Evolutionary conservation across 2,113 vertebrate genomes (phyloP), one percentile per base, ranked within the genome.

Genomic region (Ia io): DNA sequence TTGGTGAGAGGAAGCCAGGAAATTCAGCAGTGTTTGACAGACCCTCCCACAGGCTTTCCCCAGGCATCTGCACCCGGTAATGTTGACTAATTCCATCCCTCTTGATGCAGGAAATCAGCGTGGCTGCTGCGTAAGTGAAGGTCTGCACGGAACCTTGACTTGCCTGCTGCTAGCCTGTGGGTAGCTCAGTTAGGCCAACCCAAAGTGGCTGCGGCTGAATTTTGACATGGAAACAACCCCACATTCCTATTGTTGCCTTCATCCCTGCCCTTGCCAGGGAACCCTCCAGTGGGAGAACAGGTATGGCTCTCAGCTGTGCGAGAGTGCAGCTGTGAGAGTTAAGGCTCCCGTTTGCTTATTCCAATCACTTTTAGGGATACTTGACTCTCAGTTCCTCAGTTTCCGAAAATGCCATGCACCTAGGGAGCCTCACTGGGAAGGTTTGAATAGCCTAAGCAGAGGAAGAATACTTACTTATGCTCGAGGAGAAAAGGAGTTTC

Each of bases 21-120:
- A 95, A 56, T 61, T 61, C 10, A 6, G 83, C 42, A 32, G 69
- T 20, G 28, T 84, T 82, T 44, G n/a, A 79, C 49, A 89, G 59
- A 90, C 12, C 20, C 42, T 76, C 51, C 73, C 35, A 6, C 0
- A 91, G 97, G 93, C 95, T 96, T 97, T 97, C 97, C 97, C 97
- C 93, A 56, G 84, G 74, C 88, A 18, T 2, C 0, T 3, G 25
- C 2, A 2, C 35, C 51, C 1, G 35, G 71, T 32, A 25, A 35
- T 25, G 84, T 73, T 97, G 97, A 97, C 92, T 97, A 96, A 97
- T 97, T 95, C 30, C 3, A 77, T 74, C 94, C 90, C 70, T 42
- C 42, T 86, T 56, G 18, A 2, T 4, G 63, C 93, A 97, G 95
- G 97, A 96, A 97, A 59, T 83, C 71, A 61, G 85, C 35, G 30